Base-by-base conservation (phyloP, 2,888 invertebrate genomes). In the Drosophila stalkeri region DNA sequence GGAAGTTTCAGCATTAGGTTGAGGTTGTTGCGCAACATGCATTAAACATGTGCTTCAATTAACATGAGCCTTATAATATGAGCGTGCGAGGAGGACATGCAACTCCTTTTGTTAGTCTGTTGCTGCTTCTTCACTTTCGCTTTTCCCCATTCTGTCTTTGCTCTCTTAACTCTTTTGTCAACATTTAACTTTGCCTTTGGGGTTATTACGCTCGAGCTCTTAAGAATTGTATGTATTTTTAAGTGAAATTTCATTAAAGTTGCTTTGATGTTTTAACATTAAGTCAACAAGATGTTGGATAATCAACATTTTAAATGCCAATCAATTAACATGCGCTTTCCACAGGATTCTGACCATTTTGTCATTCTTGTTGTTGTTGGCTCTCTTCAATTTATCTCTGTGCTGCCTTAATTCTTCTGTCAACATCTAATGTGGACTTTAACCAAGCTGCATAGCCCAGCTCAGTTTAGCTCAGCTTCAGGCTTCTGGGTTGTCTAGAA, bases 351-450 rank as follows among this genome's bases (percentile, higher is more conserved):
- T 52, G 52, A 18, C 23, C 46, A 46, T 3, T 49, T 16, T 16
- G 16, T 16, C 46, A 23, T 20, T 23, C 23, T 3, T 51, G 35
- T 20, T 23, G 23, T 23, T 23, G 23, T 23, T 23, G 23, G 18
- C 14, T 20, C 2, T 2, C 23, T 12, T 35, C 2, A 9, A 5
- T 43, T 12, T 20, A 8, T 54, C 39, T 44, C 2, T 11, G 35
- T 20, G 18, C 14, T 7, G 3, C 5, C 47, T 14, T 73, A 14
- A n/a, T 44, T 9, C 31, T 33, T 16, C 51, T 64, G 37, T 52
- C 62, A 65, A 62, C 47, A 39, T 41, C 35, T 16, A 57, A 51
- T 37, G 49, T 72, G 57, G 20, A 64, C 60, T 64, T 60, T 37
- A 46, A 39, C 23, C 33, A 46, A 18, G 43, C 55, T 49, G 37